Conservation (phyloP, 2,113 vertebrate genomes). For the Perca fluviatilis region DNA sequence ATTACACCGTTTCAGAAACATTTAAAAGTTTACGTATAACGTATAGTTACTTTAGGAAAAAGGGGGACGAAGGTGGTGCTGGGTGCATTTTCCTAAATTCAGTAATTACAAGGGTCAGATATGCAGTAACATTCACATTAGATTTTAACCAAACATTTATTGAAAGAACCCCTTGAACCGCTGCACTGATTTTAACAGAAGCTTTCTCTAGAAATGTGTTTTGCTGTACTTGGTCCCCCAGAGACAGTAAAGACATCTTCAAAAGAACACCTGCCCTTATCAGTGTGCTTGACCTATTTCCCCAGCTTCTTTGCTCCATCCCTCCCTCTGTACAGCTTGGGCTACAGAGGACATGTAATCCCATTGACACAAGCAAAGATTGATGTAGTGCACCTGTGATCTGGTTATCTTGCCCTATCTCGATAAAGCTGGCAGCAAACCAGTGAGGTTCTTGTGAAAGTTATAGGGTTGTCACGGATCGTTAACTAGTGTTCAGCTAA, state of each 20-base stretch:
- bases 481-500: slow-evolving; percentile 35
- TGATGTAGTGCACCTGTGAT: slow-evolving; percentile 73
- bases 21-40: too few species aligned
- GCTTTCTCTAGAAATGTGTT: slow-evolving; percentile 51
- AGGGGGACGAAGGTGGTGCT: not conserved
- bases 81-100: not conserved
- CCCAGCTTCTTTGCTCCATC: slow-evolving; percentile 69
- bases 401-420: slow-evolving; percentile 69
- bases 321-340: slow-evolving; percentile 73
- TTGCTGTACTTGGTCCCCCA: slow-evolving; percentile 42
- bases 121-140: not conserved
- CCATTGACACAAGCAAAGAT: slow-evolving; percentile 69
- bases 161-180: slow-evolving; percentile 20
- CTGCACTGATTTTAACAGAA: slow-evolving; percentile 24
- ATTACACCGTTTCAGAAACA: too few species aligned
- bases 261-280: slow-evolving; percentile 78
- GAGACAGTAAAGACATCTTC: slow-evolving; percentile 80
- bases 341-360: slow-evolving; percentile 76
- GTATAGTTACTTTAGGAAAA: not conserved
- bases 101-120: slow-evolving; percentile 8
- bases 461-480: slow-evolving; percentile 42
- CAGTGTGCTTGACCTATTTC: slow-evolving; percentile 80
- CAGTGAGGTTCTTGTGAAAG: slow-evolving; percentile 32
- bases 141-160: slow-evolving; percentile 17
- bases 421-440: slow-evolving; percentile 35